Evolutionary conservation across 1,140 invertebrate species (phyloP), one percentile per base, ranked within the genome.

Genomic region (Semibalanus balanoides): DNA sequence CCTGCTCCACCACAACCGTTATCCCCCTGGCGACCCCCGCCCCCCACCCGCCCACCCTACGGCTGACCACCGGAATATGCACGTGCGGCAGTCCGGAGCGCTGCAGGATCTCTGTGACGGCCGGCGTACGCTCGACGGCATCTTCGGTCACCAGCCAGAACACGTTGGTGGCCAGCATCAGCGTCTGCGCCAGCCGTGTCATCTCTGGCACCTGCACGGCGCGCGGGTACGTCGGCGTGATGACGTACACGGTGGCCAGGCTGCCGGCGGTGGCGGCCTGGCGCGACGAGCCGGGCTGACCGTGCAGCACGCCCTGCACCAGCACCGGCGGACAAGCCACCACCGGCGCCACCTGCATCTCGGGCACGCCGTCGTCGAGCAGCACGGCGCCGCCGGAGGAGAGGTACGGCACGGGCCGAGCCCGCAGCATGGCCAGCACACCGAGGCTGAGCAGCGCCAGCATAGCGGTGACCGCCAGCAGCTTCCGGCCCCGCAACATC

Each of bases 131-230:
- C n/a, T 81, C 81, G 76, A 84, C 85, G 7, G 91, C 88, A 84
- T 97, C 95, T 85, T 97, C 95, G 76, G 95, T 90, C 43, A 97
- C 89, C 77, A 97, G 89, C 95, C 95, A 97, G 80, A 93, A 89
- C 74, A 97, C 82, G 81, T 93, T 90, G 78, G 88, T 88, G 64
- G 96, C 89, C 83, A 94, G 89, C 88, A 93, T 92, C 43, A 98
- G 84, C 3, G 95, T 97, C 80, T 98, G 93, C 1, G 92, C 89
- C 78, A 97, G 86, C 79, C 95, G 86, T 22, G 92, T 94, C 72
- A 98, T 85, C 81, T 98, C 95, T 0, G 70, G 70, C 79, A 87
- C 87, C 85, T 98, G 96, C 83, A 95, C 93, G 0, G 92, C 89
- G 81, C 95, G 86, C 74, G 90, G 86, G 84, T 96, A 94, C 29